Evolutionary conservation across 2,113 vertebrate species (phyloP).

Genomic region (Syngnathus typhle): DNA sequence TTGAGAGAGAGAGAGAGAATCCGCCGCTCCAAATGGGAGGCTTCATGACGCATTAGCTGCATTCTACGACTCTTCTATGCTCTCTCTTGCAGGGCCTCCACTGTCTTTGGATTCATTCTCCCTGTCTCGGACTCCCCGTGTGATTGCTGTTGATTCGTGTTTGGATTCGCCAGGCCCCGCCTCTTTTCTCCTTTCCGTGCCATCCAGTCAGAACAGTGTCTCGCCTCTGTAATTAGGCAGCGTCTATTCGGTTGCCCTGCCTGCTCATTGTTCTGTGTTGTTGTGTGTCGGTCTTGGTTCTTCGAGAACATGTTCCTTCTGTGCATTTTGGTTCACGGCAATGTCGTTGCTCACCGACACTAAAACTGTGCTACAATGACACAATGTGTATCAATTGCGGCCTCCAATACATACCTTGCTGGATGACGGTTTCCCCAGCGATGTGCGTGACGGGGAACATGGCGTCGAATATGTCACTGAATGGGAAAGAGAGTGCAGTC

Average conservation of each 20-base stretch:
- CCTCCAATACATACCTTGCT: conserved; percentile 77
- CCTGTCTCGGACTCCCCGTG: not conserved
- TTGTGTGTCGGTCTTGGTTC: not conserved
- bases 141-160: not conserved
- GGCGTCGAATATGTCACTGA: conserved; percentile 95
- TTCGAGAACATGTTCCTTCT: not conserved
- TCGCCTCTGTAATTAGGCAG: not conserved
- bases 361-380: not conserved
- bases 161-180: not conserved
- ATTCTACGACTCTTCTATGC: not conserved
- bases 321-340: not conserved
- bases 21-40: not conserved
- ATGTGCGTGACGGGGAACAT: conserved; percentile 98
- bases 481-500: conserved; percentile 36
- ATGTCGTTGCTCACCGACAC: not conserved
- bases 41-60: not conserved
- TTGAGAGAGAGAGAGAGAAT: not conserved
- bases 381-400: not conserved
- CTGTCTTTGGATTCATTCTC: not conserved
- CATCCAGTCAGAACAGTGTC: not conserved
- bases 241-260: not conserved
- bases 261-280: not conserved
- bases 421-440: conserved; percentile 93
- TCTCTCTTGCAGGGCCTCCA: not conserved
- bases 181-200: not conserved